phyloP scores from a whole-genome alignment of 1,140 invertebrate genomes.

The Campodea augens region DNA sequence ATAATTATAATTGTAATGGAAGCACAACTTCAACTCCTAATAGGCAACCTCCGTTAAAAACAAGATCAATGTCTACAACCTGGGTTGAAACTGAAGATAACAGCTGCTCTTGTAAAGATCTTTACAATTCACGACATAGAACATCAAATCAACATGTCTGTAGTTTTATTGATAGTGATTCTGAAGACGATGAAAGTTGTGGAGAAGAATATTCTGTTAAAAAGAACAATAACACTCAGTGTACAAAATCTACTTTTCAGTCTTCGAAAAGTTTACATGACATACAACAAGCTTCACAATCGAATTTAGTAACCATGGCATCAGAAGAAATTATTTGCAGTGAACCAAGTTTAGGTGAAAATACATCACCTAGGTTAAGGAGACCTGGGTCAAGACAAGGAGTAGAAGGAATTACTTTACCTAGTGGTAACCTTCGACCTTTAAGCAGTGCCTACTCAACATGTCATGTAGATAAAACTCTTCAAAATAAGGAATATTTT shows the following conservation, averaged over 20 bases:
- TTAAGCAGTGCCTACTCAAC: slow-evolving; percentile 1
- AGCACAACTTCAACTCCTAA: not conserved
- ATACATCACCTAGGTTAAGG: not conserved
- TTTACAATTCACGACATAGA: not conserved
- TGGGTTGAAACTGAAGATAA: not conserved
- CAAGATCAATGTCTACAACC: not conserved
- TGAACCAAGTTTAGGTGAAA: not conserved
- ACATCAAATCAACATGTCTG: not conserved
- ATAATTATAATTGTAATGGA: slow-evolving; percentile 5
- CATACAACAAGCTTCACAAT: slow-evolving; percentile 9
- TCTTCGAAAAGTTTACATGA: slow-evolving; percentile 14
- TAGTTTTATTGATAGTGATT: slow-evolving; percentile 10
- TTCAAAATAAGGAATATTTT: not conserved
- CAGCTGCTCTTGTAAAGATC: not conserved
- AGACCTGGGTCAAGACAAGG: not conserved
- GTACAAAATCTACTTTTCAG: slow-evolving; percentile 4
- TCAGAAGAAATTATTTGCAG: not conserved
- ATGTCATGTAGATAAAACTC: not conserved
- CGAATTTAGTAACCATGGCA: not conserved
- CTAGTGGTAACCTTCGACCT: not conserved
- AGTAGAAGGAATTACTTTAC: not conserved
- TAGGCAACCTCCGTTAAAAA: not conserved
- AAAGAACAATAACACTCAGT: not conserved
- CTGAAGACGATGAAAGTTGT: slow-evolving; percentile 5
- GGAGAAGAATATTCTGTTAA: not conserved